Conservation (phyloP, 2,113 vertebrate species). For the Aythya baeri region DNA sequence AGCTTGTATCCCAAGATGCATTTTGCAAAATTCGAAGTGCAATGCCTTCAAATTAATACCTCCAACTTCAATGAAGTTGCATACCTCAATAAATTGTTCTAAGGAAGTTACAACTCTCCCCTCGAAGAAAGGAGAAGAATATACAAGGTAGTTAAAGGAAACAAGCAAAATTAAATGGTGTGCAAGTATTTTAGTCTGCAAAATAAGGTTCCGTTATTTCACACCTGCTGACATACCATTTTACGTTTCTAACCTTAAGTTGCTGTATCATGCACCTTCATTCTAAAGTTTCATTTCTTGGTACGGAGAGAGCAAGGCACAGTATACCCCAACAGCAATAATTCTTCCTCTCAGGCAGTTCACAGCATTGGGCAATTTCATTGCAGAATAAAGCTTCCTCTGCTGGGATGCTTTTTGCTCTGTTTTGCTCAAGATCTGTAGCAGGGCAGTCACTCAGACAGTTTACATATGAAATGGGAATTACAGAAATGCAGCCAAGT, state of each 20-base stretch:
- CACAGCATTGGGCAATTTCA: background rate
- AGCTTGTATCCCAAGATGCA: background rate
- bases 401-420: no score
- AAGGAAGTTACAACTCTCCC: background rate
- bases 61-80: background rate
- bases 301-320: background rate
- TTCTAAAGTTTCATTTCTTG: background rate
- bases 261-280: no score
- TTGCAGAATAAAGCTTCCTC: background rate
- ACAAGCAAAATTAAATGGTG: background rate
- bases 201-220: background rate
- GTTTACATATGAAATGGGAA: background rate
- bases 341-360: background rate
- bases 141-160: background rate
- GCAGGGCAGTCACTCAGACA: background rate
- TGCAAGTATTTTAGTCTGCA: background rate
- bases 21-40: background rate
- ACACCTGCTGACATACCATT: background rate
- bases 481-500: background rate
- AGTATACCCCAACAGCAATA: rapidly evolving
- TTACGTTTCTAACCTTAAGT: background rate
- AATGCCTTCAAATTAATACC: background rate
- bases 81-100: background rate
- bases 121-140: background rate
- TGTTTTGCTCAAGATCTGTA: background rate